A percentile compares a stretch with the other conserved stretches of the same genome.
phyloP scores from a whole-genome alignment of 1,140 invertebrate genomes.

The Aphis gossypii region DNA sequence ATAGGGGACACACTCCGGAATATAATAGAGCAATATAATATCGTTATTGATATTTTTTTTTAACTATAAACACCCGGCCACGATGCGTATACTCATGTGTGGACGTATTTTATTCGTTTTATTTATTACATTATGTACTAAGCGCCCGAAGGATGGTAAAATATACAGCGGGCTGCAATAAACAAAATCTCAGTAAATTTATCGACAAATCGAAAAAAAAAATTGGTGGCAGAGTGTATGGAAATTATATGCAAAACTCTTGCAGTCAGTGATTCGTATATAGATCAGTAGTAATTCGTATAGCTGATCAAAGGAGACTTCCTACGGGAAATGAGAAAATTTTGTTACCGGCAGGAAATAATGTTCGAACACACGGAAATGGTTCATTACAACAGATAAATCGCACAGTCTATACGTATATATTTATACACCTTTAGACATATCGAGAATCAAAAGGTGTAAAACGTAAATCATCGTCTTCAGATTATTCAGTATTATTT shows the following conservation, averaged over 20 bases:
- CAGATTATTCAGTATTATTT: neutral
- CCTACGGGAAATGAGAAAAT: slow-evolving; percentile 53
- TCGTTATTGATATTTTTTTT: slow-evolving; percentile 8
- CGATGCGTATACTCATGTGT: neutral
- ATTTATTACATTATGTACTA: neutral
- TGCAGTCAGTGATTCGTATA: neutral
- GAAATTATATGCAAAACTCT: slow-evolving; percentile 10
- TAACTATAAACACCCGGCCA: neutral
- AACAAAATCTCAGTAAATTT: neutral
- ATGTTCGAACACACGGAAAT: slow-evolving; percentile 49
- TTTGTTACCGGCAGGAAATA: slow-evolving; percentile 53
- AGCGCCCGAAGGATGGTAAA: neutral
- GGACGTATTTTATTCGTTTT: neutral
- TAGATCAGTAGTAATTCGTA: slow-evolving; percentile 18
- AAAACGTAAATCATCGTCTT: neutral
- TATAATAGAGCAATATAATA: neutral
- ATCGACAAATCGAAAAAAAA: neutral
- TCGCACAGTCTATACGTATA: neutral
- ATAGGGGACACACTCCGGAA: neutral
- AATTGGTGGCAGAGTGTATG: neutral
- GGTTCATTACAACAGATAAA: slow-evolving; percentile 30
- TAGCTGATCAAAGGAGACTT: slow-evolving; percentile 28
- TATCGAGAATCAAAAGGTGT: slow-evolving; percentile 38
- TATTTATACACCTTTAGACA: neutral
- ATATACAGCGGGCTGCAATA: neutral